Evolutionary conservation across 1,140 invertebrate genomes (phyloP).

Genomic region (Drosophila nigromelanica): DNA sequence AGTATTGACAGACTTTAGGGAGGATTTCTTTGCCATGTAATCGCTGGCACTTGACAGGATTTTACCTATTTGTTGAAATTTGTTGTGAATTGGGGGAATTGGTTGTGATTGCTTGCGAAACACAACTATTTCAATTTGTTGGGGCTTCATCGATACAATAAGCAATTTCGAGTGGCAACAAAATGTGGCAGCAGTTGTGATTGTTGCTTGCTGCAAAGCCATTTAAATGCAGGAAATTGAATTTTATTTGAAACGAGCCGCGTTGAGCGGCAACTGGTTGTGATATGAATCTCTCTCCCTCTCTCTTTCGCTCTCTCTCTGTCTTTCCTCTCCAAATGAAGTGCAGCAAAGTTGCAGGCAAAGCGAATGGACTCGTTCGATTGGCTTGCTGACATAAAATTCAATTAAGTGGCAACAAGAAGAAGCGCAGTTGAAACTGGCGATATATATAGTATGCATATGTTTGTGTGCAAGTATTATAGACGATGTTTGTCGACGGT

Average conservation of each 20-base stretch:
- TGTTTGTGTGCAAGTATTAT: conserved; percentile 25
- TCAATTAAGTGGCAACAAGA: conserved; percentile 33
- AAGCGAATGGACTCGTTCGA: conserved; percentile 13
- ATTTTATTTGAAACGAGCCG: conserved; percentile 54
- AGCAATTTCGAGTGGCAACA: conserved; percentile 23
- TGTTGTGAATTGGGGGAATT: conserved; percentile 5
- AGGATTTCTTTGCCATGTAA: neutral
- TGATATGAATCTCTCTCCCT: conserved; percentile 20
- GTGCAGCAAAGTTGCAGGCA: conserved; percentile 14
- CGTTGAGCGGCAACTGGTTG: conserved; percentile 11
- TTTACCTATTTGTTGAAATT: conserved; percentile 13
- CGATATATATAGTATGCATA: conserved; percentile 1
- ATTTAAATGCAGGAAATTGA: conserved; percentile 79
- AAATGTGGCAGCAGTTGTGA: conserved; percentile 33
- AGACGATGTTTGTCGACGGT: conserved; percentile 33
- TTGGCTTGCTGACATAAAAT: conserved; percentile 16
- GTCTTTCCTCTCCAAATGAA: neutral
- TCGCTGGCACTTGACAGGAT: neutral
- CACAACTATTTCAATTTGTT: conserved; percentile 23
- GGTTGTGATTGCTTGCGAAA: conserved; percentile 9
- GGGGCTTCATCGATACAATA: conserved; percentile 35
- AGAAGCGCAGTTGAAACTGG: conserved; percentile 12
- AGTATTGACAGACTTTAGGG: no score
- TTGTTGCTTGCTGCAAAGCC: conserved; percentile 59
- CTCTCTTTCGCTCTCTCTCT: neutral